Evolutionary conservation across 1,140 invertebrate species (phyloP).

Genomic region (Pristionchus pacificus): DNA sequence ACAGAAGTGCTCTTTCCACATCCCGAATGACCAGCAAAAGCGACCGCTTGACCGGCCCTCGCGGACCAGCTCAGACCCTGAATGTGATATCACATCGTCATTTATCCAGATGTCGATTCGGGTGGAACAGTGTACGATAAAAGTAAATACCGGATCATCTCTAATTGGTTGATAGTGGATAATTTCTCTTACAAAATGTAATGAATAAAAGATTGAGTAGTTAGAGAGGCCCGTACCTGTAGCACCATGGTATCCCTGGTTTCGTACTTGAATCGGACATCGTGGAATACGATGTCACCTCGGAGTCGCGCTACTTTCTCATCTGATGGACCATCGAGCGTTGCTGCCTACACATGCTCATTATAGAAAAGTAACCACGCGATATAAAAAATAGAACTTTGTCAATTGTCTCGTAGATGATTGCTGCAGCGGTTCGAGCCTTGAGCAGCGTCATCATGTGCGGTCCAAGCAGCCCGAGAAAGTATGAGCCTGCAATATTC

Average conservation of each 20-base stretch:
- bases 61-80: slow-evolving; percentile 66
- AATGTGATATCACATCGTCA: too few relatives aligned
- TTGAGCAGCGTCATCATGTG: slow-evolving; percentile 42
- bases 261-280: not conserved
- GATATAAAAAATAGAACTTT: slow-evolving; percentile 41
- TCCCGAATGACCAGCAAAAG: slow-evolving; percentile 69
- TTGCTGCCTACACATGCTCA: too few relatives aligned
- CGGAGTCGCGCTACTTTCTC: not conserved
- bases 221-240: not conserved
- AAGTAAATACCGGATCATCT: too few relatives aligned
- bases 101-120: too few relatives aligned
- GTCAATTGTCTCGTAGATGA: slow-evolving; percentile 60
- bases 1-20: slow-evolving; percentile 62
- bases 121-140: too few relatives aligned
- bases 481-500: slow-evolving; percentile 39
- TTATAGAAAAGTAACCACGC: too few relatives aligned
- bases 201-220: too few relatives aligned
- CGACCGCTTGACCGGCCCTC: slow-evolving; percentile 79
- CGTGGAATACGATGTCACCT: not conserved
- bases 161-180: too few relatives aligned
- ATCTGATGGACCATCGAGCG: not conserved
- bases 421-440: slow-evolving; percentile 34
- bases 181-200: not conserved
- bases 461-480: slow-evolving; percentile 40
- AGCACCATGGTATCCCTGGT: not conserved